A percentile compares a stretch with the other conserved stretches of the same genome.
These are phyloP conservation scores for Desmophyllum pertusum DNA, from an alignment of 92 coral and sea anemone species.

Conservation along the genomic window DNA sequence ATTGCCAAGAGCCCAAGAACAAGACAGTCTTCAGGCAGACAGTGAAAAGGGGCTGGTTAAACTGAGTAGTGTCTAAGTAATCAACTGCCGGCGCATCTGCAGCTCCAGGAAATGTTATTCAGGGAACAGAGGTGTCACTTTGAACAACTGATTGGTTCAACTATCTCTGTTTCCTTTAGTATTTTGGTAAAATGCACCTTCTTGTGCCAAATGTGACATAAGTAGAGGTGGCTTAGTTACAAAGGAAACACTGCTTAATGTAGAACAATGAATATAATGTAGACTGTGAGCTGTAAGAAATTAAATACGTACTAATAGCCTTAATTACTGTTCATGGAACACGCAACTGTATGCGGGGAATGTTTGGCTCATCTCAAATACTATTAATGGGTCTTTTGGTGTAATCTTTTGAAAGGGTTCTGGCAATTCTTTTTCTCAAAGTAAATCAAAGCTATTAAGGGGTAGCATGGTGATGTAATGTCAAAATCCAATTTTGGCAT, in stretches of 20 bases:
- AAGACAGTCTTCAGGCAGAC: conserved; percentile 84
- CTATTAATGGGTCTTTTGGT: neutral
- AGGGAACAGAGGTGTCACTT: neutral
- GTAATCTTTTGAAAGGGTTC: neutral
- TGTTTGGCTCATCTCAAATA: neutral
- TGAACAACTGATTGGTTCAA: neutral
- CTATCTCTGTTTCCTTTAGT: neutral
- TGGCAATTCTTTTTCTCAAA: neutral
- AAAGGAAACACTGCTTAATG: neutral
- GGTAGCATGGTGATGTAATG: neutral
- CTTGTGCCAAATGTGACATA: neutral
- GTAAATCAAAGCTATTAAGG: neutral
- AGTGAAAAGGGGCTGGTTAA: conserved; percentile 95
- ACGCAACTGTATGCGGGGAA: neutral
- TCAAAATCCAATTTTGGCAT: neutral
- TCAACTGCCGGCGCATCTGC: no score
- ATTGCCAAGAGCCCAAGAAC: conserved; percentile 43
- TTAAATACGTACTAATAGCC: neutral
- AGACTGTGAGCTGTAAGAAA: no score
- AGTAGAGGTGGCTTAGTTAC: neutral
- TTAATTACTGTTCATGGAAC: neutral
- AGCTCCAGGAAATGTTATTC: neutral
- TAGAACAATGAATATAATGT: neutral
- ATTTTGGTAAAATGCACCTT: neutral
- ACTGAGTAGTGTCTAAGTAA: conserved; percentile 81